Percentiles rank a stretch among this genome's conserved stretches.
Conservation (phyloP, 2,888 invertebrate genomes). For the Halocaridina rubra region DNA sequence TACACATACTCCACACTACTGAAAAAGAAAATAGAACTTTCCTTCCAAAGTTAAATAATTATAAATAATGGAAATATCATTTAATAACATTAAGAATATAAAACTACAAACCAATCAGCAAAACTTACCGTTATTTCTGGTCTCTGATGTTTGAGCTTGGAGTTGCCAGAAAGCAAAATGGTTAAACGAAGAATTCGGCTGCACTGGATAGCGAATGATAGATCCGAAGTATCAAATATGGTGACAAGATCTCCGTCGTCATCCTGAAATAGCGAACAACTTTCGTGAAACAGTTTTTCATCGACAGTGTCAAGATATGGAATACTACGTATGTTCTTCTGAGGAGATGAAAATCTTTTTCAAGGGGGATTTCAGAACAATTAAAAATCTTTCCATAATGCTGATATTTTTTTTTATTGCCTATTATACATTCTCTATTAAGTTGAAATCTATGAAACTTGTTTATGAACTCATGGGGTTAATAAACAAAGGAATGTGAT, state of each 20-base stretch:
- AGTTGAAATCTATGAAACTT: too few species aligned
- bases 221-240: slow-evolving; percentile 78
- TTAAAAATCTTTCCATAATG: too few species aligned
- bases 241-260: slow-evolving; percentile 79
- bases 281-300: too few species aligned
- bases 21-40: too few species aligned
- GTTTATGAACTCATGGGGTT: too few species aligned
- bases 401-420: too few species aligned
- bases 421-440: too few species aligned
- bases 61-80: not conserved
- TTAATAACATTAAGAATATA: not conserved
- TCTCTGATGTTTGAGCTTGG: not conserved
- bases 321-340: too few species aligned
- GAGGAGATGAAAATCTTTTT: too few species aligned
- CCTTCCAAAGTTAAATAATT: not conserved
- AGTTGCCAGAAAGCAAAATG: slow-evolving; percentile 31
- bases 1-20: not conserved
- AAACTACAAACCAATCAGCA: not conserved
- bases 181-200: slow-evolving; percentile 43
- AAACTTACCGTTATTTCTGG: not conserved
- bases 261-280: slow-evolving; percentile 65
- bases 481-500: too few species aligned
- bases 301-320: too few species aligned
- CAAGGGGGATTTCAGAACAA: too few species aligned
- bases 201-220: slow-evolving; percentile 77